Evolutionary conservation across 2,888 invertebrate species (phyloP).

Genomic region (Cistogaster globosa): DNA sequence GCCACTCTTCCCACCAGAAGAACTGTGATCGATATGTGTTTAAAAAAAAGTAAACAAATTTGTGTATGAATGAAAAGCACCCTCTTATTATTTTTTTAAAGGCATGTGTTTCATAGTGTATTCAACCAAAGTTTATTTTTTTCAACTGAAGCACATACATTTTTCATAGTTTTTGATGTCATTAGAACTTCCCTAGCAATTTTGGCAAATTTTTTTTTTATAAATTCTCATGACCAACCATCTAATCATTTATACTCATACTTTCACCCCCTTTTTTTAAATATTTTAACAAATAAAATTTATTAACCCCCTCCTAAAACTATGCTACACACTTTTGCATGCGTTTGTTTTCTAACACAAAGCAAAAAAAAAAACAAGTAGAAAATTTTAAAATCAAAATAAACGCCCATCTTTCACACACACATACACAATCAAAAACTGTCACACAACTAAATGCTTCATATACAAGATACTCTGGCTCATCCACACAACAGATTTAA

Average conservation of each 20-base stretch:
- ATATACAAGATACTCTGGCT: not conserved
- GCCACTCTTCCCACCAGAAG: not conserved
- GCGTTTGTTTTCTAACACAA: constrained; percentile 45
- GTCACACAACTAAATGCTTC: not conserved
- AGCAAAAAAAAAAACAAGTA: constrained; percentile 57
- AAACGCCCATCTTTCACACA: constrained; percentile 69
- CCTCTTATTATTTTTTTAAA: not conserved
- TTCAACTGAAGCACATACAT: constrained; percentile 4
- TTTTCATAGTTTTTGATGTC: constrained; percentile 60
- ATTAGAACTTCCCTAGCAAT: constrained; percentile 70
- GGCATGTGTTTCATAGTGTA: not conserved
- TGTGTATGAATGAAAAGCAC: no score
- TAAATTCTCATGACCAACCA: constrained; percentile 61
- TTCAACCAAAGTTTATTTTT: not conserved
- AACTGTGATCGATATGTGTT: no score
- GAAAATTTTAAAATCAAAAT: constrained; percentile 73
- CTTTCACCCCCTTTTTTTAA: not conserved
- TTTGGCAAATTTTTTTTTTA: constrained; percentile 32
- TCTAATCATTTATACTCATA: not conserved
- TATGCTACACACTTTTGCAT: constrained; percentile 47
- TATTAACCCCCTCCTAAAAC: constrained; percentile 60
- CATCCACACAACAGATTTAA: not conserved
- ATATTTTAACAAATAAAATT: constrained; percentile 12
- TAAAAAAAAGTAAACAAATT: no score
- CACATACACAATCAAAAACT: constrained; percentile 5